These are phyloP conservation scores for Sciurus carolinensis DNA, from an alignment of 2,797 vertebrate species.

Conservation along the genomic window DNA sequence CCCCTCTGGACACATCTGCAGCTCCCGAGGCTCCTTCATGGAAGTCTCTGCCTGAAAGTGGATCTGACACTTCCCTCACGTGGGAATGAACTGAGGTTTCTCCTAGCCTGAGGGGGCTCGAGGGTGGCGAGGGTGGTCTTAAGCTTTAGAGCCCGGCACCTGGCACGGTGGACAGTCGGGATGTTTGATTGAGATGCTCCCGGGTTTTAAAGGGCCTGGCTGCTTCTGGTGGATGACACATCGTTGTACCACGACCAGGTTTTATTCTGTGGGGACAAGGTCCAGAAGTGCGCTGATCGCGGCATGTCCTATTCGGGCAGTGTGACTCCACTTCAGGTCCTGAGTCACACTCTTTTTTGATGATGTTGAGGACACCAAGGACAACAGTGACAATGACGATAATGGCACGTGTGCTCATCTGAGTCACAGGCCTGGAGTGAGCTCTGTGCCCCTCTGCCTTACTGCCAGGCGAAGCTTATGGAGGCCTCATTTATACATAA, in stretches of 20 bases:
- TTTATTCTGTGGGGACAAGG: neutral
- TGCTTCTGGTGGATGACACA: neutral
- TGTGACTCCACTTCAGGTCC: neutral
- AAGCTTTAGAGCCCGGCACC: neutral
- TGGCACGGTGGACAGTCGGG: neutral
- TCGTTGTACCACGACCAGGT: neutral
- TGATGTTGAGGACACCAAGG: neutral
- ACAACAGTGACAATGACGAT: neutral
- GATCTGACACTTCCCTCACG: rapidly evolving
- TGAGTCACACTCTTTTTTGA: neutral
- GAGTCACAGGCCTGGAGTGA: neutral
- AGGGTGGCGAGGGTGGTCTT: neutral
- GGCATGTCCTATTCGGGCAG: neutral
- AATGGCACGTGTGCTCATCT: neutral
- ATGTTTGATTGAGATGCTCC: neutral
- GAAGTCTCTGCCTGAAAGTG: neutral
- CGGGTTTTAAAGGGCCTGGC: neutral
- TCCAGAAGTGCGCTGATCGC: neutral
- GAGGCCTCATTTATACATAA: neutral
- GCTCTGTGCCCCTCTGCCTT: neutral
- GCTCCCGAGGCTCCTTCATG: neutral
- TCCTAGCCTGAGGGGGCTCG: too few relatives aligned
- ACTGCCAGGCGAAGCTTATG: neutral
- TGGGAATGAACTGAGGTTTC: neutral
- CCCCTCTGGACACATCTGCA: neutral